Evolutionary conservation across 2,888 invertebrate genomes (phyloP).

Genomic region (Stegana nigrithorax): DNA sequence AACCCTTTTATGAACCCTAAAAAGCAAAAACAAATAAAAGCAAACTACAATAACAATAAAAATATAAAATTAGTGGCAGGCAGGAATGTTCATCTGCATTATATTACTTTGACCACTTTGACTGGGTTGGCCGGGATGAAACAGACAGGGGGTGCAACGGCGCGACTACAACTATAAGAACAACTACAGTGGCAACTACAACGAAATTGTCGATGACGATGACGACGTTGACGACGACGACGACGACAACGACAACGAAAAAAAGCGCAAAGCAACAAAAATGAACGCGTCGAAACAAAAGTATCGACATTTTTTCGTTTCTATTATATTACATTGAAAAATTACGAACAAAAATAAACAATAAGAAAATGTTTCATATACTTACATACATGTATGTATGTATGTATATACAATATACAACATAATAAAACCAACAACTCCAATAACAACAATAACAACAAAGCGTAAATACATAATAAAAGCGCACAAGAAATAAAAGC

Average conservation of each 20-base stretch:
- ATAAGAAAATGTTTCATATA: background rate
- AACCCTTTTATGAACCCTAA: slow-evolving; percentile 59
- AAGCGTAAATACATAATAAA: background rate
- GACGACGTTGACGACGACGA: slow-evolving; percentile 27
- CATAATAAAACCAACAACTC: slow-evolving; percentile 29
- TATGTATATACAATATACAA: background rate
- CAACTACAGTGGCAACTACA: slow-evolving; percentile 34
- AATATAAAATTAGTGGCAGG: slow-evolving; percentile 54
- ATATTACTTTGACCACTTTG: no score
- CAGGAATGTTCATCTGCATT: no score
- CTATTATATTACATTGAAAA: background rate
- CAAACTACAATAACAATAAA: slow-evolving; percentile 48
- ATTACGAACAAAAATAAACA: background rate
- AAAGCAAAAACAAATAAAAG: slow-evolving; percentile 25
- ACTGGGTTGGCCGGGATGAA: no score
- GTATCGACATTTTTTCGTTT: background rate
- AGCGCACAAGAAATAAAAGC: background rate
- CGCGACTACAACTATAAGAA: slow-evolving; percentile 37
- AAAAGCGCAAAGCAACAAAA: background rate
- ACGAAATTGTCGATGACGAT: slow-evolving; percentile 34
- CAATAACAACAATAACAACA: slow-evolving; percentile 19
- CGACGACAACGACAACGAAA: slow-evolving; percentile 11
- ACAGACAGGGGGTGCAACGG: slow-evolving; percentile 22
- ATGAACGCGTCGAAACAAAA: background rate
- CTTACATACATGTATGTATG: background rate